Conservation (phyloP, 2,797 vertebrate genomes). For the Malurus leucopterus region DNA sequence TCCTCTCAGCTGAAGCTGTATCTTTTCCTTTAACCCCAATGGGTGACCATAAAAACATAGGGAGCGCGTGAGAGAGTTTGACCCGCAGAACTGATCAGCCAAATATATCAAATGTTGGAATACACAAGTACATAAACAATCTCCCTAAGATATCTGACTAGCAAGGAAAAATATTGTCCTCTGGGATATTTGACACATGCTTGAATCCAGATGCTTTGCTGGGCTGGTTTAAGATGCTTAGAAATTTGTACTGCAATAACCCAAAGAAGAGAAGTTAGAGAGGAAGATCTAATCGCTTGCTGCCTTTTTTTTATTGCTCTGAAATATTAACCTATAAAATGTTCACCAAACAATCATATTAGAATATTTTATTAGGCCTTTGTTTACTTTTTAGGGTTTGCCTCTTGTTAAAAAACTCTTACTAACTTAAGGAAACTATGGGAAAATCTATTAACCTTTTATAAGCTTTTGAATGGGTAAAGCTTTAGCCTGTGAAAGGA, state of each 20-base stretch:
- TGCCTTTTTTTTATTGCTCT: not conserved
- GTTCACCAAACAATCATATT: not conserved
- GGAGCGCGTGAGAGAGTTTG: rapidly evolving
- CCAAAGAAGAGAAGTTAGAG: not conserved
- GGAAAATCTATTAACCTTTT: not conserved
- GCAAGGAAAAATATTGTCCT: not conserved
- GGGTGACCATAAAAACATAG: not conserved
- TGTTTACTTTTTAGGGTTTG: not conserved
- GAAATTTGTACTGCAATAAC: not conserved
- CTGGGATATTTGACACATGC: not conserved
- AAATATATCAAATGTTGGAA: not conserved
- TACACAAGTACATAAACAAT: not conserved
- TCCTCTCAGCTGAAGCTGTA: not conserved
- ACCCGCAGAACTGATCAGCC: not conserved
- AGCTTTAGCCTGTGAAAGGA: not conserved
- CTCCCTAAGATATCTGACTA: not conserved
- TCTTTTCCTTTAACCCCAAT: not conserved
- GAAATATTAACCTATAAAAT: not conserved
- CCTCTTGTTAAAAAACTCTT: not conserved
- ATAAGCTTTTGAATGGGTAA: not conserved
- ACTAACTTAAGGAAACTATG: not conserved
- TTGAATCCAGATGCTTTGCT: not conserved
- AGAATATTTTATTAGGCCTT: not conserved
- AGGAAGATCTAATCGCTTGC: not conserved
- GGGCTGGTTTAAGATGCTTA: not conserved